Base-by-base conservation (phyloP, 2,797 vertebrate species). In the Coracias cyanogaster region DNA sequence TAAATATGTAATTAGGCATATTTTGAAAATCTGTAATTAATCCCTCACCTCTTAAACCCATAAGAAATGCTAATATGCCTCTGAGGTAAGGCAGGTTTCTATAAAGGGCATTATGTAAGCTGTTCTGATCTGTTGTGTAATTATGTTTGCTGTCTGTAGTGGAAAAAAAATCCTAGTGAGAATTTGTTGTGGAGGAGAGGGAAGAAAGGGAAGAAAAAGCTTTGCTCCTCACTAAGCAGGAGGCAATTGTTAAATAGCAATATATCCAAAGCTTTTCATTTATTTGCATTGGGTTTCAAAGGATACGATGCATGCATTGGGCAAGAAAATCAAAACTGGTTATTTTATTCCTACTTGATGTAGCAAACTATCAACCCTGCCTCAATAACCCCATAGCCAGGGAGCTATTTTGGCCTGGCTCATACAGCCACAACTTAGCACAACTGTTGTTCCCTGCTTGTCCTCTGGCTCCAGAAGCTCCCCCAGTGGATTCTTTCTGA, bases 51-150 rank as follows among this genome's bases (percentile, higher is more conserved):
- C 85, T 97, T 96, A 97, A 96, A 82, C 86, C 92, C 92, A 95
- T 95, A 97, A 96, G 96, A 97, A 97, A 96, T 97, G 97, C 94
- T 97, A 97, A 97, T 97, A 96, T 94, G 90, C 89, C 96, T 97
- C 96, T 94, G 79, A 96, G 91, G 91, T 96, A 97, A 95, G 71
- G 52, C 92, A 89, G 71, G 55, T 83, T 96, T 94, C 90, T 95
- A 92, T 86, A 94, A 97, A 92, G 77, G 79, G 82, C 81, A 96
- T 96, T 92, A 94, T 89, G 76, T 96, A 96, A 95, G 89, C 93
- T 96, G 79, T 88, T 96, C 94, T 94, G 95, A 97, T 90, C 85
- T 94, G 86, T 93, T 96, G 66, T 93, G 76, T 97, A 97, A 95
- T 96, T 97, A 92, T 81, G 82, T 94, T 97, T 96, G 71, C 95